phyloP scores from a whole-genome alignment of 1,140 invertebrate genomes.

The Polypedilum vanderplanki region DNA sequence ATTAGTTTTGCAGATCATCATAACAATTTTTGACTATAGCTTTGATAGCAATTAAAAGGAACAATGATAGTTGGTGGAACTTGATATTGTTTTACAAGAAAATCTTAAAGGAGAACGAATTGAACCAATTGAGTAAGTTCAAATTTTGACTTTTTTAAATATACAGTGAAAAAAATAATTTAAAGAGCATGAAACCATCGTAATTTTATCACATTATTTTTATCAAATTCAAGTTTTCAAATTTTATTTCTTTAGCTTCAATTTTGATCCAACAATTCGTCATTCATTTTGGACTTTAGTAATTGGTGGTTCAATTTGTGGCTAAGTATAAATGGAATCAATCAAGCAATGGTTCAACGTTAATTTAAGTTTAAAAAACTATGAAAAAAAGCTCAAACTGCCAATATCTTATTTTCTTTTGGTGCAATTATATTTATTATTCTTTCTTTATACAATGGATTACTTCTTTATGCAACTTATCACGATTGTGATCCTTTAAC shows the following conservation, averaged over 20 bases:
- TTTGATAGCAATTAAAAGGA: too few species aligned
- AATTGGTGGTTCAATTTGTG: conserved; percentile 77
- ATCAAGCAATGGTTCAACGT: conserved; percentile 75
- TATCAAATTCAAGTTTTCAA: too few species aligned
- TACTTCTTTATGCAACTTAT: conserved; percentile 71
- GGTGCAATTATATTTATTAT: conserved; percentile 53
- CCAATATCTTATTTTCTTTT: conserved; percentile 40
- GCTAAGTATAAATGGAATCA: conserved; percentile 70
- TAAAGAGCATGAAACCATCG: too few species aligned
- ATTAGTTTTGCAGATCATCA: too few species aligned
- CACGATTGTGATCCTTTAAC: conserved; percentile 66
- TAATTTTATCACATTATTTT: too few species aligned
- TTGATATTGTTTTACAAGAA: too few species aligned
- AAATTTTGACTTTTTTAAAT: too few species aligned
- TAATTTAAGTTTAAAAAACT: conserved; percentile 61
- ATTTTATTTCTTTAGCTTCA: conserved; percentile 51
- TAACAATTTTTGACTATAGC: too few species aligned
- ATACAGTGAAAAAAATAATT: too few species aligned
- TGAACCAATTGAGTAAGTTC: too few species aligned
- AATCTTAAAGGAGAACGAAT: too few species aligned
- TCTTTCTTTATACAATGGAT: conserved; percentile 64
- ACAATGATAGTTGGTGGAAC: too few species aligned
- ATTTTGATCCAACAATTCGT: conserved; percentile 36
- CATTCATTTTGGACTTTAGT: conserved; percentile 71
- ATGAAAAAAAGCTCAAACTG: conserved; percentile 53